phyloP scores from a whole-genome alignment of 2,888 invertebrate species.

The Drosophila rubida region DNA sequence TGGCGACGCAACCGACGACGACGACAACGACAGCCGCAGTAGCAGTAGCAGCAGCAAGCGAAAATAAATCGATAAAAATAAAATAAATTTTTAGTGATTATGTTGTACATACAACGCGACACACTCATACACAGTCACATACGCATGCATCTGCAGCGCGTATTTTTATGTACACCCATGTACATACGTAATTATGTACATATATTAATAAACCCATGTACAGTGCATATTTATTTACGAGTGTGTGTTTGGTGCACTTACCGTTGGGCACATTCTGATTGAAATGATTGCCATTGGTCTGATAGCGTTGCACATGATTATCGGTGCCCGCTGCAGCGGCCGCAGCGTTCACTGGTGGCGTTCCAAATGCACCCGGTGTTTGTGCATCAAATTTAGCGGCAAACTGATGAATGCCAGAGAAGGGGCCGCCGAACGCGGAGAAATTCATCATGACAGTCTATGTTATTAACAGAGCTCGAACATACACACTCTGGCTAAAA shows the following conservation, averaged over 20 bases:
- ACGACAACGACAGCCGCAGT: slow-evolving; percentile 15
- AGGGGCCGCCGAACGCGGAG: slow-evolving; percentile 85
- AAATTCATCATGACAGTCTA: slow-evolving; percentile 84
- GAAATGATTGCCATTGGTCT: slow-evolving; percentile 85
- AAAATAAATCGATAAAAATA: slow-evolving; percentile 81
- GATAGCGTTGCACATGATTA: slow-evolving; percentile 85
- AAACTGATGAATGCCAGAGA: slow-evolving; percentile 85
- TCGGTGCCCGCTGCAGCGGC: slow-evolving; percentile 76
- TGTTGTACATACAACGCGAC: slow-evolving; percentile 64
- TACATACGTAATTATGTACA: slow-evolving; percentile 56
- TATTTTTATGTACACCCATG: slow-evolving; percentile 34
- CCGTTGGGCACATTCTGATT: slow-evolving; percentile 85
- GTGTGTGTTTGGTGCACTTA: slow-evolving; percentile 69
- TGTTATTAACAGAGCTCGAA: slow-evolving; percentile 41
- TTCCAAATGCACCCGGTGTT: slow-evolving; percentile 84
- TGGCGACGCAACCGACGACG: slow-evolving; percentile 34
- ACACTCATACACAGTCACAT: neutral
- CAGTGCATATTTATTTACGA: neutral
- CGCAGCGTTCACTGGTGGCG: slow-evolving; percentile 82
- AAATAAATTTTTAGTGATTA: slow-evolving; percentile 81
- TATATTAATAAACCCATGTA: slow-evolving; percentile 6
- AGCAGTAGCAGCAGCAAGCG: slow-evolving; percentile 54
- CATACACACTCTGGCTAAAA: slow-evolving; percentile 12
- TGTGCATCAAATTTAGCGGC: slow-evolving; percentile 85
- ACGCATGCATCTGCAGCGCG: slow-evolving; percentile 40